Base-by-base conservation (phyloP, 1,140 invertebrate genomes). In the Radopholus similis region DNA sequence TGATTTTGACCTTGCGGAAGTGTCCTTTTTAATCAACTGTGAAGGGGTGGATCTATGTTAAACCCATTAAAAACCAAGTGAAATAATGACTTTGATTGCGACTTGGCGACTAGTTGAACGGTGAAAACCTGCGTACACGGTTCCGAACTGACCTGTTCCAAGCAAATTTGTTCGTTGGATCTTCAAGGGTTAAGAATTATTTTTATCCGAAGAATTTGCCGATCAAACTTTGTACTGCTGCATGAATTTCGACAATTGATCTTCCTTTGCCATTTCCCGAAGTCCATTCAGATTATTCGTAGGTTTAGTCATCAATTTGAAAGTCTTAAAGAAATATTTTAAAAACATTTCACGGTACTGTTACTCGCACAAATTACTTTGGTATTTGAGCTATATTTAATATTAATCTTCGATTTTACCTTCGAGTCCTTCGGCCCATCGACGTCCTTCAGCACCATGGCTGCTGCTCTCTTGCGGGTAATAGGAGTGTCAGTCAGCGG, bases 91-190 rank as follows among this genome's bases (percentile, higher is more conserved):
- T 86, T 95, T 82, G 70, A 98, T 95, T 6, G 95, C 95, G 15
- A 97, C 94, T 40, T 91, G 86, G 58, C 90, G 84, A 32, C 88
- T 87, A 5, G 89, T 89, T 47, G 76, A 64, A 21, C 77, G 59
- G 49, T 80, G 76, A 26, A 81, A 68, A 81, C 93, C 93, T 68
- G 91, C 92, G 84, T 96, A 97, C 35, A 97, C 94, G 74, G 93
- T 93, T 32, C 94, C 94, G 86, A 97, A 97, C 84, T 97, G 95
- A 0, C 95, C 95, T 15, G 93, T 95, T 26, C 95, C 95, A 6
- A 98, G 87, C 42, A 97, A 91, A 84, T 97, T 93, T 80, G 97
- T 93, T 0, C 92, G 90, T 83, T 90, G 91, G 71, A 97, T 96
- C 84, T 95, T 95, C 34, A 44, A 21, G 21, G 34, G 18, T 23